Conservation (phyloP, 1,140 invertebrate genomes). For the Bathynomus jamesi region DNA sequence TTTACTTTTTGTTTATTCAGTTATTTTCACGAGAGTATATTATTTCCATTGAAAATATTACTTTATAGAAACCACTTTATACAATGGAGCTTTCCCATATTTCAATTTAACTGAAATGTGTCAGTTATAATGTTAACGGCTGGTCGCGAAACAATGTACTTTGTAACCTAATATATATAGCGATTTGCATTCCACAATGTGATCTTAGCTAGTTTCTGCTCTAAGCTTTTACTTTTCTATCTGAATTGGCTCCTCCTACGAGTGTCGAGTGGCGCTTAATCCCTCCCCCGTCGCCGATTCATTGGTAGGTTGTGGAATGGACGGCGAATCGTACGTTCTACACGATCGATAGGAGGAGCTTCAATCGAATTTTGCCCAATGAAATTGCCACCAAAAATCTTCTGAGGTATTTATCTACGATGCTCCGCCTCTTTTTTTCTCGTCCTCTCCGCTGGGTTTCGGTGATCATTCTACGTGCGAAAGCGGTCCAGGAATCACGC, state of each 20-base stretch:
- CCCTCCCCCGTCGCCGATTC: slow-evolving; percentile 1
- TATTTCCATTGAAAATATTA: not conserved
- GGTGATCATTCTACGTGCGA: not conserved
- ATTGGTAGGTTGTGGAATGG: not conserved
- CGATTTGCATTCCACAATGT: slow-evolving; percentile 37
- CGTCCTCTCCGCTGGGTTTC: not conserved
- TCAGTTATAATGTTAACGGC: slow-evolving; percentile 38
- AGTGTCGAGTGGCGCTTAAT: slow-evolving; percentile 13
- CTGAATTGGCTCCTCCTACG: not conserved
- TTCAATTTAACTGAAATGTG: slow-evolving; percentile 36
- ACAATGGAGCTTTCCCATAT: slow-evolving; percentile 1
- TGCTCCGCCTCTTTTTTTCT: not conserved
- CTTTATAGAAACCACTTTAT: not conserved
- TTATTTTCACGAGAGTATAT: not conserved
- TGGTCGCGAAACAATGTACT: slow-evolving; percentile 38
- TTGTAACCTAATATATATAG: slow-evolving; percentile 37
- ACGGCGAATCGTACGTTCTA: not conserved
- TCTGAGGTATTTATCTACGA: not conserved
- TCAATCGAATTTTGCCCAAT: not conserved
- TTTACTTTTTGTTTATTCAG: not conserved
- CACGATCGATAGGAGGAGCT: not conserved
- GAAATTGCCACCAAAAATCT: not conserved
- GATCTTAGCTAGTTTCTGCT: slow-evolving; percentile 21
- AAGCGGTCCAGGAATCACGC: not conserved
- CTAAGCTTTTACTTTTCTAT: slow-evolving; percentile 18